Percentiles rank a stretch among this genome's conserved stretches.
Evolutionary conservation across 2,888 invertebrate species (phyloP).

Genomic region (Steinernema carpocapsae): DNA sequence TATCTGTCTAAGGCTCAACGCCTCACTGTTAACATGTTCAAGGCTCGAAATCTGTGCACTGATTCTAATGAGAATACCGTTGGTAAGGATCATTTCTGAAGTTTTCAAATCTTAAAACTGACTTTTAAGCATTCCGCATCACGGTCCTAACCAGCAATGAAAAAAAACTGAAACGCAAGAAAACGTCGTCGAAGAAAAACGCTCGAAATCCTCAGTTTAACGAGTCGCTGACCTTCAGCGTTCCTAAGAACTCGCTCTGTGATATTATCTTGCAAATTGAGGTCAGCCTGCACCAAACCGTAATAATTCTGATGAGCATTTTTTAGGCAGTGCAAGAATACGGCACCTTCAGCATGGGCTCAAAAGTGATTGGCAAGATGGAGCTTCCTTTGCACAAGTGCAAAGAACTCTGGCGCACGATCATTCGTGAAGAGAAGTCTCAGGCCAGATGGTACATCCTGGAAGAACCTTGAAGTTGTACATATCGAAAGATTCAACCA

Average conservation of each 20-base stretch:
- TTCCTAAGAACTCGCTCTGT: conserved; percentile 63
- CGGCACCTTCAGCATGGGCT: conserved; percentile 65
- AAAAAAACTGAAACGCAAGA: conserved; percentile 63
- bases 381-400: conserved; percentile 66
- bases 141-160: conserved; percentile 58
- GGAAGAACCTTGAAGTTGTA: conserved; percentile 53
- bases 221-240: conserved; percentile 64
- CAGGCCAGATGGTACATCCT: conserved; percentile 67
- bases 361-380: conserved; percentile 59
- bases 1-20: conserved; percentile 74
- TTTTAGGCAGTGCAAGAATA: conserved; percentile 64
- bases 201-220: conserved; percentile 63
- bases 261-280: conserved; percentile 64
- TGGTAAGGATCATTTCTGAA: conserved; percentile 38
- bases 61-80: conserved; percentile 66
- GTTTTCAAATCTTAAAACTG: background rate
- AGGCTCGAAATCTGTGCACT: conserved; percentile 73
- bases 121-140: conserved; percentile 60
- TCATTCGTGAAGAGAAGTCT: conserved; percentile 67
- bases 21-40: conserved; percentile 75
- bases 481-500: background rate
- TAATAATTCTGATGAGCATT: background rate
- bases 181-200: conserved; percentile 62
- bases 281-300: conserved; percentile 42
- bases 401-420: conserved; percentile 67